Evolutionary conservation across 2,888 invertebrate species (phyloP), one percentile per base, ranked within the genome.

Genomic region (Pachydiplax longipennis): DNA sequence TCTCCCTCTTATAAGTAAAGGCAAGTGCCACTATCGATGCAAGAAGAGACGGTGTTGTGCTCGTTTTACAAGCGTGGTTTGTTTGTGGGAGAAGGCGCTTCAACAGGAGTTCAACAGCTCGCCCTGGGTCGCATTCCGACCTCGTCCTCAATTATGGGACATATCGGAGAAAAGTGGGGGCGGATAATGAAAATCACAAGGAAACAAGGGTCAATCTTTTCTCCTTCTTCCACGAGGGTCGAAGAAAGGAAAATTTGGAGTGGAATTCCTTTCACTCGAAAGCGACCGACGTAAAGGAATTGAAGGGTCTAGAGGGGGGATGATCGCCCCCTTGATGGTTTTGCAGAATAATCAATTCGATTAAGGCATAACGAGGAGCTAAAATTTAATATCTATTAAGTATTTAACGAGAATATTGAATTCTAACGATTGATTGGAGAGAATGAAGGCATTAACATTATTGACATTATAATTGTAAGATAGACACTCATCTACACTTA

Each of bases 171-270:
- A 12, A n/a, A 58, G 25, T 0, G 8, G 37, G 37, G 61, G 61
- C 58, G 35, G n/a, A 22, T 61, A 61, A 87, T 65, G 61, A 87
- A 82, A 40, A 31, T 61, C 87, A 37, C 37, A 53, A 58, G 58
- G 83, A 83, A 31, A 83, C 22, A 35, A 53, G 87, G 87, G 87
- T 87, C 61, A 61, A 37, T 87, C 58, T 83, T 48, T 53, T 61
- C 40, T 15, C 61, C 15, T 31, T 61, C 87, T 18, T n/a, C 44
- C 10, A 0, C 44, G 44, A 61, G 87, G 61, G 87, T 65, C 87
- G 37, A 61, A 87, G 61, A 65, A 87, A 61, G 58, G 87, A 65
- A 83, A 87, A 37, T 65, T 61, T 61, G 22, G 22, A 37, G n/a
- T 15, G 87, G 61, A 13, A 22, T 35, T 15, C 61, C 35, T n/a